Evolutionary conservation across 2,888 invertebrate genomes (phyloP).

Genomic region (Ceramica pisi): DNA sequence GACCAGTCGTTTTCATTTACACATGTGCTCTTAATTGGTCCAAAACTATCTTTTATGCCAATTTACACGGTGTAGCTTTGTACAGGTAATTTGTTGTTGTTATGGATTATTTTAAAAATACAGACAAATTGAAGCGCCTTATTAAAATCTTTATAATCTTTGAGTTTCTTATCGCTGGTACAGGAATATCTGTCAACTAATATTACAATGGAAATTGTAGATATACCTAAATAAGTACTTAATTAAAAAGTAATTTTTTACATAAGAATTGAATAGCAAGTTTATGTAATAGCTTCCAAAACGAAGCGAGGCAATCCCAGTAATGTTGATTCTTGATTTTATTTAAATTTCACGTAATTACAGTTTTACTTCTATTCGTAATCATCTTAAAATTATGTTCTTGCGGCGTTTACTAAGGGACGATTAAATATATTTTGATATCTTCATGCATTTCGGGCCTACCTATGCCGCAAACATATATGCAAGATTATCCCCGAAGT

Average conservation of each 20-base stretch:
- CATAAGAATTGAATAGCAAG: constrained; percentile 2
- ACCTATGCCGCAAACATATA: constrained; percentile 7
- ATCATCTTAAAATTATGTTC: constrained; percentile 12
- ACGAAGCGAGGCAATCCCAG: not conserved
- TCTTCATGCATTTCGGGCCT: constrained; percentile 27
- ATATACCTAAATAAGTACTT: too few species aligned
- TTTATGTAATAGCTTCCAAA: not conserved
- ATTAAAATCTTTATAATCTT: not conserved
- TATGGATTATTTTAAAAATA: not conserved
- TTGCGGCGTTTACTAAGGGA: constrained; percentile 10
- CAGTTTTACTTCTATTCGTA: not conserved
- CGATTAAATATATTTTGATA: constrained; percentile 3
- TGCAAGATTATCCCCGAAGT: constrained; percentile 4
- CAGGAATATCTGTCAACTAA: not conserved
- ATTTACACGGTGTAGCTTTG: constrained; percentile 14
- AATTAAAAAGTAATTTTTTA: not conserved
- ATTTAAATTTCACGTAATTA: constrained; percentile 14
- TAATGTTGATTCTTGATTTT: not conserved
- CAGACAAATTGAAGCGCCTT: not conserved
- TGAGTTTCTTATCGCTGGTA: too few species aligned
- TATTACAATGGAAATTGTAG: not conserved
- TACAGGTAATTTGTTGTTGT: not conserved
- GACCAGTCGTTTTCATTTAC: constrained; percentile 44
- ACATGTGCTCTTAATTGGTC: constrained; percentile 50
- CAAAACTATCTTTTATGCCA: constrained; percentile 37